phyloP scores from a whole-genome alignment of 1,140 invertebrate genomes.

The Sipha flava region DNA sequence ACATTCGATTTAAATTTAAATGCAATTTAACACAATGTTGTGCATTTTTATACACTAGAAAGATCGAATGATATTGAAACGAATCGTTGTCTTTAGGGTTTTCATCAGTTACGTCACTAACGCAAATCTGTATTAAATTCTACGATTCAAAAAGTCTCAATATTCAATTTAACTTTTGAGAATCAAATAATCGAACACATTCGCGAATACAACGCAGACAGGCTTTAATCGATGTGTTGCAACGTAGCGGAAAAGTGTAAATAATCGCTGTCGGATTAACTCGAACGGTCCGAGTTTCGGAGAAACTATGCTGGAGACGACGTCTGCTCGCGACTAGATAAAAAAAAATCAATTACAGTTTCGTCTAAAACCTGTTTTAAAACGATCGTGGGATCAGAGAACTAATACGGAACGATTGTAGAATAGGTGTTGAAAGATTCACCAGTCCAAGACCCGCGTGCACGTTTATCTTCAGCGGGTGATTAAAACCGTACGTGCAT shows the following conservation, averaged over 20 bases:
- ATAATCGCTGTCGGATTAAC: neutral
- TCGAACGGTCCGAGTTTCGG: neutral
- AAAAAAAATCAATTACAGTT: neutral
- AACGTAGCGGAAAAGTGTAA: neutral
- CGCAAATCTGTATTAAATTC: too few relatives aligned
- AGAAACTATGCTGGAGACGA: neutral
- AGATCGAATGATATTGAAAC: too few relatives aligned
- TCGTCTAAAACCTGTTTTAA: neutral
- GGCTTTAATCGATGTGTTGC: neutral
- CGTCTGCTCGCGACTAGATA: neutral
- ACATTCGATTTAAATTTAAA: neutral
- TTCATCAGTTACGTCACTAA: too few relatives aligned
- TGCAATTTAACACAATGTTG: too few relatives aligned
- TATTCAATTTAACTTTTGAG: neutral
- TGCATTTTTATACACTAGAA: too few relatives aligned
- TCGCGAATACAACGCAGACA: neutral
- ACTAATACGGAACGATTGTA: neutral
- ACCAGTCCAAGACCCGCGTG: too few relatives aligned
- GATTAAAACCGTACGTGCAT: too few relatives aligned
- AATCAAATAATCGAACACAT: neutral
- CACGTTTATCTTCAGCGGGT: too few relatives aligned
- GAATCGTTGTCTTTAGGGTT: too few relatives aligned
- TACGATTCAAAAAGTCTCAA: neutral
- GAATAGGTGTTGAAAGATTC: neutral
- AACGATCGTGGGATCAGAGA: neutral